Conservation (phyloP, 2,888 invertebrate genomes). For the Nesidiocoris tenuis region DNA sequence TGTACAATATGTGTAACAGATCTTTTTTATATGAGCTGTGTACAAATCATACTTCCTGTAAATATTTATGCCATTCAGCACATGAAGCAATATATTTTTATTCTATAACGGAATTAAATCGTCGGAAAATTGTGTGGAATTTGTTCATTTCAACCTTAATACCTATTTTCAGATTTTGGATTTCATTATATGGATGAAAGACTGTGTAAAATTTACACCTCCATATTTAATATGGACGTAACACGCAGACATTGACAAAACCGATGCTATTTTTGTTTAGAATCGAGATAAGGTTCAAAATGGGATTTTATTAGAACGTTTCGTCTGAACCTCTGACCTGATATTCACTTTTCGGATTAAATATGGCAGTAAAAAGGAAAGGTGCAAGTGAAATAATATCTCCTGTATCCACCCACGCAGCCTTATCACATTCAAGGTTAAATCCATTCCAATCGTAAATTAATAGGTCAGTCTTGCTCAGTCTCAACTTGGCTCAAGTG, state of each 20-base stretch:
- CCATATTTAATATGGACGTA: too few species aligned
- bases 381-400: background rate
- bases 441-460: constrained; percentile 50
- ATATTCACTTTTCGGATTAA: too few species aligned
- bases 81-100: constrained; percentile 39
- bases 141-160: background rate
- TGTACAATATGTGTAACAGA: background rate
- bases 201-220: too few species aligned
- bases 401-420: background rate
- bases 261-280: too few species aligned
- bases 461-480: constrained; percentile 50
- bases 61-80: constrained; percentile 27
- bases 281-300: too few species aligned
- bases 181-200: too few species aligned
- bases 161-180: too few species aligned
- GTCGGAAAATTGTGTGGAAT: background rate
- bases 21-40: constrained; percentile 14
- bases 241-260: too few species aligned
- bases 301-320: too few species aligned
- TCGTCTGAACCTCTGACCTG: too few species aligned
- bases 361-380: background rate
- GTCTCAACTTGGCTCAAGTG: constrained; percentile 30
- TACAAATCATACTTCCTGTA: constrained; percentile 25
- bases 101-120: constrained; percentile 25
- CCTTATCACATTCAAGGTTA: constrained; percentile 48